A percentile compares a stretch with the other conserved stretches of the same genome.
These are phyloP conservation scores for Tiaroga cobitis DNA, from an alignment of 2,797 vertebrate genomes.

Conservation along the genomic window DNA sequence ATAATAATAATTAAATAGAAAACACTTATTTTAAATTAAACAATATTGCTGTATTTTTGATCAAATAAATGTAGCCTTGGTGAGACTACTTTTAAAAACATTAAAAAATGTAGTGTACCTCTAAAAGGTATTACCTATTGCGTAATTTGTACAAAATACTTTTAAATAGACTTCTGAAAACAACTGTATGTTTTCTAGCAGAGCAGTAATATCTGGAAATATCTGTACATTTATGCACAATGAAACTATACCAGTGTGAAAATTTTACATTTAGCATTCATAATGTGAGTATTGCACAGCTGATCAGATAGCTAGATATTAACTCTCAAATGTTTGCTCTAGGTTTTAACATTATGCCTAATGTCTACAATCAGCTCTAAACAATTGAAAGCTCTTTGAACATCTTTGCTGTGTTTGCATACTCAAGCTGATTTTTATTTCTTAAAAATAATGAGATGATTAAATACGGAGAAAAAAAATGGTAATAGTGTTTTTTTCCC, in stretches of 20 bases:
- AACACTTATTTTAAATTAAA: too few relatives aligned
- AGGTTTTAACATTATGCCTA: conserved; percentile 8
- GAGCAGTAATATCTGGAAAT: background rate
- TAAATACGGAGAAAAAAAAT: background rate
- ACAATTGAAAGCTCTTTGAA: conserved; percentile 31
- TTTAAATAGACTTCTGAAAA: background rate
- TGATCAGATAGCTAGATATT: background rate
- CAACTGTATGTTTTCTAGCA: background rate
- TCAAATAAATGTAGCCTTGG: too few relatives aligned
- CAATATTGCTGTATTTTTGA: too few relatives aligned
- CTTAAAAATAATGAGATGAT: conserved; percentile 14
- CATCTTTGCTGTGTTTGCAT: background rate
- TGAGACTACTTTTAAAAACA: too few relatives aligned
- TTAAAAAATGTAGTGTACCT: background rate
- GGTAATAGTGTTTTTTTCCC: background rate
- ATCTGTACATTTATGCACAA: background rate
- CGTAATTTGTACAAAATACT: background rate
- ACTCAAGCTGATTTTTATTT: conserved; percentile 15
- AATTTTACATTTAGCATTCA: conserved; percentile 1
- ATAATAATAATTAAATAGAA: too few relatives aligned
- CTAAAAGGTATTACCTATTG: background rate
- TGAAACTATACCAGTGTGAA: background rate
- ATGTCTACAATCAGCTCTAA: background rate
- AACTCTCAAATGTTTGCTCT: conserved; percentile 3
- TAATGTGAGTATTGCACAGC: background rate